Base-by-base conservation (phyloP, 2,888 invertebrate species). In the Sclerodermus sp. region DNA sequence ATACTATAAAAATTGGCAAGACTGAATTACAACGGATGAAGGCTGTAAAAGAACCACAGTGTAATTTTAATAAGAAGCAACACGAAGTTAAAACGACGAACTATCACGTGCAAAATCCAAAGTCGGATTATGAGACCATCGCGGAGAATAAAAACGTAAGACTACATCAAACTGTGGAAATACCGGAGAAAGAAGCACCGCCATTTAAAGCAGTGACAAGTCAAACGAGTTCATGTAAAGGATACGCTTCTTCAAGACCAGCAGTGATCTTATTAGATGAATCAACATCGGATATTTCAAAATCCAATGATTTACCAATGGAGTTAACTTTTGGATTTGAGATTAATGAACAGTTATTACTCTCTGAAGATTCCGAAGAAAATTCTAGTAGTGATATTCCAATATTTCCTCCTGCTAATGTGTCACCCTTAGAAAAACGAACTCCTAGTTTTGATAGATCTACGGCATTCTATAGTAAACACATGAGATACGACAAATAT, bases 321-420 rank as follows among this genome's bases (percentile, higher is more conserved):
- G 84, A 87, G 78, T 84, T 91, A 50, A 90, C 90, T 32, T 93
- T 93, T 77, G 90, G 90, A 12, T 90, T 90, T 78, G 90, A 88
- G 71, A 81, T 90, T 53, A 89, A 90, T 79, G 87, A 89, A 77
- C 86, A 87, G 74, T 81, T 90, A 67, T 79, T 89, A 66, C 80
- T 82, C 51, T 80, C 80, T 3, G 78, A 77, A 29, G 70, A 72
- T 16, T 57, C 60, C 1, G 62, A 60, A 23, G 70, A 70, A n/a
- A 55, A 51, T 31, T 60, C 61, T 10, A 55, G 60, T 9, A 53
- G 46, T 47, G 51, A 62, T 12, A 60, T 53, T 50, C 57, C 64
- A 10, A 58, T 58, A 23, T 73, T 66, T 44, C 50, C 66, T 2
- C 31, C 60, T 4, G 56, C 55, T 23, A 53, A 57, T 31, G 58